phyloP scores from a whole-genome alignment of 2,888 invertebrate genomes.

The Adelognathus sp. region DNA sequence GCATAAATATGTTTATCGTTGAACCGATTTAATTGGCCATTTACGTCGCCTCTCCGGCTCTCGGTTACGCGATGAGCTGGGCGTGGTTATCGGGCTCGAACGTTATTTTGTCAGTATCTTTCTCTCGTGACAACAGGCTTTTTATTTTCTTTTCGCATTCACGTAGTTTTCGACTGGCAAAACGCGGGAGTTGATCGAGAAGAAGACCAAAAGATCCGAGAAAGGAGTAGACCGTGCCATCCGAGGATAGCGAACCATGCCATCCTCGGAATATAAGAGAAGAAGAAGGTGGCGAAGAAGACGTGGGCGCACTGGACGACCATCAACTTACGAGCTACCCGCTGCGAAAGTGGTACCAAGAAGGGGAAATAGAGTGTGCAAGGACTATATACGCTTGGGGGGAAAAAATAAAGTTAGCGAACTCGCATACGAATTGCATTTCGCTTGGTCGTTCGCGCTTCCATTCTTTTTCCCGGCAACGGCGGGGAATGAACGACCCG shows the following conservation, averaged over 20 bases:
- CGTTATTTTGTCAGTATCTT: constrained; percentile 30
- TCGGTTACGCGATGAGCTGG: constrained; percentile 42
- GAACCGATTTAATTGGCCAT: constrained; percentile 76
- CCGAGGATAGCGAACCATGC: background rate
- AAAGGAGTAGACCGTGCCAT: background rate
- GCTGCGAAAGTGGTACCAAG: constrained; percentile 60
- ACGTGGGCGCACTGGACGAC: constrained; percentile 66
- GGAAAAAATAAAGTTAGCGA: constrained; percentile 71
- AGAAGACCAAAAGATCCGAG: constrained; percentile 28
- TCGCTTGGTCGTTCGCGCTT: constrained; percentile 56
- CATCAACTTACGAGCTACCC: constrained; percentile 70
- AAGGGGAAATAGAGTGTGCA: constrained; percentile 5
- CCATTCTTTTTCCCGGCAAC: background rate
- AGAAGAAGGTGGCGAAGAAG: constrained; percentile 17
- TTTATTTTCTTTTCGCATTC: background rate
- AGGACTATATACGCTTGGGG: background rate
- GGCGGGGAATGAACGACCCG: constrained; percentile 44
- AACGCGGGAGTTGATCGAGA: constrained; percentile 38
- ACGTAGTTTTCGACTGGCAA: constrained; percentile 30
- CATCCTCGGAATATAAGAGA: constrained; percentile 35
- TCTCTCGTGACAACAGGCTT: background rate
- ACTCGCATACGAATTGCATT: constrained; percentile 69
- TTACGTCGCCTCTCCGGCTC: constrained; percentile 66
- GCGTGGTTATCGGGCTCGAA: constrained; percentile 29
- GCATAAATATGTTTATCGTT: constrained; percentile 17